Evolutionary conservation across 2,797 vertebrate genomes (phyloP).

Genomic region (Girardinus metallicus): DNA sequence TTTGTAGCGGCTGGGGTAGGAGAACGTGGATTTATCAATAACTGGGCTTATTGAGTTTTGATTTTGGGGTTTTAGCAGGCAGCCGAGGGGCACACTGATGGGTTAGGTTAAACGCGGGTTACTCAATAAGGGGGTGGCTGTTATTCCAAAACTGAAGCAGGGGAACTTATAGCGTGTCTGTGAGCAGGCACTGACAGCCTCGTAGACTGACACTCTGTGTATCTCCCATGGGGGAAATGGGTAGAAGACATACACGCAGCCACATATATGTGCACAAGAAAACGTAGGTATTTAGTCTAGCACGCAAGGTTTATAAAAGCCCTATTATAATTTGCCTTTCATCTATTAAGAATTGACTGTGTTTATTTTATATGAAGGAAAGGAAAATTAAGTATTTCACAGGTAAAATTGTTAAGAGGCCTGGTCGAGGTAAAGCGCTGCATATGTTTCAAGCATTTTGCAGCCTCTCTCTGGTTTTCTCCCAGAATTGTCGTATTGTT

Average conservation of each 20-base stretch:
- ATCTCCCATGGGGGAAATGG: constrained; percentile 60
- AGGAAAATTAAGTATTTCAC: not conserved
- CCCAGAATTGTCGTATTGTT: not conserved
- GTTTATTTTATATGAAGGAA: not conserved
- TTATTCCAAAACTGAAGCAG: constrained; percentile 77
- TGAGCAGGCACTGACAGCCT: constrained; percentile 81
- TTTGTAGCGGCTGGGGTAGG: constrained; percentile 80
- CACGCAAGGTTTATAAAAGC: constrained; percentile 22
- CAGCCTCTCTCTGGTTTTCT: not conserved
- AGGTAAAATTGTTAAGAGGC: not conserved
- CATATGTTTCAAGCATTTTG: not conserved
- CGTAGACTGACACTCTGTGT: constrained; percentile 78
- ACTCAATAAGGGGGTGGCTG: constrained; percentile 75
- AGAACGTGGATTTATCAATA: constrained; percentile 79
- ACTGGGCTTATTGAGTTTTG: constrained; percentile 65
- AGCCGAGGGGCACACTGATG: constrained; percentile 62
- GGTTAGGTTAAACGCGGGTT: constrained; percentile 76
- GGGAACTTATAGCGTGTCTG: constrained; percentile 78
- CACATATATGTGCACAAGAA: constrained; percentile 46
- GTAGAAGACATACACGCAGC: constrained; percentile 63
- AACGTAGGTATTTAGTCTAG: constrained; percentile 31
- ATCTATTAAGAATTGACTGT: not conserved
- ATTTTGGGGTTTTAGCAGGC: constrained; percentile 57
- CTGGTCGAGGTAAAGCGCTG: not conserved
- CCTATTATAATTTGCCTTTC: not conserved